Base-by-base conservation (phyloP, 2,888 invertebrate species). In the Heliothis peltigera region DNA sequence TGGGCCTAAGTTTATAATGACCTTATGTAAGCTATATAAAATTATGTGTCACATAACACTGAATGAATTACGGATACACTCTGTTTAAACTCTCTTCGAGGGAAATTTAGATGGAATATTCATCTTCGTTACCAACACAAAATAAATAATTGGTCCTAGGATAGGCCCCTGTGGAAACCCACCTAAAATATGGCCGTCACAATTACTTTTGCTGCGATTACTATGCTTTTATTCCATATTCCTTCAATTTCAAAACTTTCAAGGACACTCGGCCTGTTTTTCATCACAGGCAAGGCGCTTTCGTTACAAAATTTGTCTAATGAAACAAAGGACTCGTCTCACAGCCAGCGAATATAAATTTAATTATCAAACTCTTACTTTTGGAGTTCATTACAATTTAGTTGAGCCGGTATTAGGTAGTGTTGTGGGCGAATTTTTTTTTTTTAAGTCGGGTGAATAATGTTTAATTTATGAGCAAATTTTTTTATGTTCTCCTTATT, bases 281-380 rank as follows among this genome's bases (percentile, higher is more conserved):
- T 63, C 59, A 64, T 69, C 63, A 63, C 43, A 68, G 63, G 22
- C 43, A 35, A 25, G 47, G 25, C 53, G 64, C 51, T 67, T 70
- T 75, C 56, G 46, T 25, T 64, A 18, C 62, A 65, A 75, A 80
- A 84, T 71, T 82, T 73, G 79, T 77, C 80, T 88, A 85, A 88
- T 88, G 88, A 87, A 89, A 89, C 89, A 89, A 89, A 87, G 85
- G 82, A 82, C 66, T 72, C 80, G 62, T 68, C 70, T 84, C 80
- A 81, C 81, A 81, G 77, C 75, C 80, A 75, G 73, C 65, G 82
- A 85, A 85, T 84, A 86, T 85, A 86, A 89, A 89, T 88, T 86
- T 82, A 88, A 89, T 89, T 88, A 87, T 77, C 57, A 82, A 88
- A 87, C 84, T 85, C 82, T 80, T 80, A 76, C 81, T 80, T 77